A percentile compares a stretch with the other conserved stretches of the same genome.
Evolutionary conservation across 2,113 vertebrate genomes (phyloP).

Genomic region (Macquaria ambigua): DNA sequence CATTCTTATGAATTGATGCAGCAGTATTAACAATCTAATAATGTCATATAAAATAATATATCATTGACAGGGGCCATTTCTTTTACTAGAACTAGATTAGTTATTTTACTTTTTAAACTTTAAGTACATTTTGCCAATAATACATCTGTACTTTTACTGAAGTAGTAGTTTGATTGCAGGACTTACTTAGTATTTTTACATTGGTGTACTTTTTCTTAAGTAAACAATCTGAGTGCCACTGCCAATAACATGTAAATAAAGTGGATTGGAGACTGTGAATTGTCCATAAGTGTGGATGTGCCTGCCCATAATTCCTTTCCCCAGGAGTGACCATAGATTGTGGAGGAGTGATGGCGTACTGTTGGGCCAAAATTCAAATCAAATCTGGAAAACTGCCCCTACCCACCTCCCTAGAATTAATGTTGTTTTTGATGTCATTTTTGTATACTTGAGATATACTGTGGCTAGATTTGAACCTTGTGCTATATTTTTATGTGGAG

Average conservation of each 20-base stretch:
- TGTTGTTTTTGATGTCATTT: neutral
- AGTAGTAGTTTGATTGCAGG: neutral
- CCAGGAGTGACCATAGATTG: neutral
- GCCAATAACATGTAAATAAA: neutral
- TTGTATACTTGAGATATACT: neutral
- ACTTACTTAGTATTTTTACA: neutral
- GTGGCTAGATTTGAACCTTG: neutral
- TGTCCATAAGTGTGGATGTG: neutral
- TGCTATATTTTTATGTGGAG: conserved; percentile 7
- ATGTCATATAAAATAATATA: too few relatives aligned
- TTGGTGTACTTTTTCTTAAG: neutral
- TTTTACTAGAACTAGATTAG: too few relatives aligned
- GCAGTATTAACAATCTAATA: neutral
- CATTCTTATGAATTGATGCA: neutral
- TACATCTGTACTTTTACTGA: neutral
- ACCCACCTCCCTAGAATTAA: neutral
- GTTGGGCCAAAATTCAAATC: neutral
- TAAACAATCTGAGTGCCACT: neutral
- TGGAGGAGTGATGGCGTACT: neutral
- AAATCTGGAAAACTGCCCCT: neutral
- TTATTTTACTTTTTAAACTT: neutral
- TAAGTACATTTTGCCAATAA: neutral
- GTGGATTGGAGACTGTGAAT: neutral
- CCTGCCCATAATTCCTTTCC: neutral
- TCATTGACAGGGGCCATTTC: neutral